Evolutionary conservation across 92 coral and sea anemone genomes (phyloP).

Genomic region (Phenganax subtilis): DNA sequence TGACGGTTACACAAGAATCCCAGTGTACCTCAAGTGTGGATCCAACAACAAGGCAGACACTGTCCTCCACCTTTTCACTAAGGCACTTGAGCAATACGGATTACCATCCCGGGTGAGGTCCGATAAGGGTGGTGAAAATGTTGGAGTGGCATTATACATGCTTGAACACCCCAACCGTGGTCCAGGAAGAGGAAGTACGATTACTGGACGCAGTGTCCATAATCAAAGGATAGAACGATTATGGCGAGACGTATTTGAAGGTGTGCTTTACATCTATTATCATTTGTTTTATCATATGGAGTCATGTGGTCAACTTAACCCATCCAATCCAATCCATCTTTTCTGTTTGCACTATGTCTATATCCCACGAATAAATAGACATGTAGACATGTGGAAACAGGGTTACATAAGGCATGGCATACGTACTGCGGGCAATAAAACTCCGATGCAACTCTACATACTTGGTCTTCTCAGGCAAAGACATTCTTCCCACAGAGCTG

Average conservation of each 20-base stretch:
- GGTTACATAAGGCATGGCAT: neutral
- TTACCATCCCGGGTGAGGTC: neutral
- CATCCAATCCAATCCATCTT: too few relatives aligned
- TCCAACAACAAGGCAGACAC: constrained; percentile 4
- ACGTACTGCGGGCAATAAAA: too few relatives aligned
- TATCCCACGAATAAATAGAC: too few relatives aligned
- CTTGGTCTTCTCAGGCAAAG: neutral
- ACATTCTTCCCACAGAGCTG: neutral
- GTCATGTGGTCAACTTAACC: too few relatives aligned
- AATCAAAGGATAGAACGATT: too few relatives aligned
- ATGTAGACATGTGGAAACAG: neutral
- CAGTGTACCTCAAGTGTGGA: neutral
- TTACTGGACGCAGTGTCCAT: too few relatives aligned
- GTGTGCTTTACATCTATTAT: too few relatives aligned
- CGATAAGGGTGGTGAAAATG: constrained; percentile 10
- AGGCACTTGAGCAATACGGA: neutral
- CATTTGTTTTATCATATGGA: too few relatives aligned
- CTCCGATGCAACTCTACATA: neutral
- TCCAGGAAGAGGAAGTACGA: too few relatives aligned
- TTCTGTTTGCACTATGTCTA: too few relatives aligned
- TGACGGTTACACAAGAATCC: constrained; percentile 11
- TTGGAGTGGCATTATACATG: neutral
- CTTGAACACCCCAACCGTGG: neutral
- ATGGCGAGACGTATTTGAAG: too few relatives aligned
- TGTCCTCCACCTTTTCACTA: neutral